These are phyloP conservation scores for Leptestheria dahalacensis DNA, from an alignment of 1,140 invertebrate genomes.

Conservation along the genomic window DNA sequence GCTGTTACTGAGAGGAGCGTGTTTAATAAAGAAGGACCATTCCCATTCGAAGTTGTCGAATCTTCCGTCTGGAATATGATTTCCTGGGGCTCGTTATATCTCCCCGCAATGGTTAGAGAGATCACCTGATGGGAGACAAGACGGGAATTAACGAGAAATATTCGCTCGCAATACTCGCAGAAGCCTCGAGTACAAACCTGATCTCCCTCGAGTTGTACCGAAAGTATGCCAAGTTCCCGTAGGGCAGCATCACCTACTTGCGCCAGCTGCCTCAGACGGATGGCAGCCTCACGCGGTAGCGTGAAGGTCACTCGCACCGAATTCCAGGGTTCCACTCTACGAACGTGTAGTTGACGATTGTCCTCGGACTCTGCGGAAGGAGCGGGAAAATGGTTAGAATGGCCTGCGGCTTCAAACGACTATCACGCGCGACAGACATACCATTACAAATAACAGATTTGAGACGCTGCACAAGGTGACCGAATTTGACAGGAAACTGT, in stretches of 20 bases:
- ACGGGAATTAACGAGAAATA: background rate
- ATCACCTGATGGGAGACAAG: conserved; percentile 40
- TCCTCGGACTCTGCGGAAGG: conserved; percentile 26
- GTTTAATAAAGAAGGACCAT: background rate
- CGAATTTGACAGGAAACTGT: conserved; percentile 48
- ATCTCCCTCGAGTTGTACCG: conserved; percentile 90
- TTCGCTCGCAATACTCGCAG: background rate
- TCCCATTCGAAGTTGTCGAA: conserved; percentile 19
- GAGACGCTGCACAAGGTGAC: conserved; percentile 46
- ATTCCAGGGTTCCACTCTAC: conserved; percentile 95
- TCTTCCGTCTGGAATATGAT: conserved; percentile 45
- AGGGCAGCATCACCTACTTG: conserved; percentile 73
- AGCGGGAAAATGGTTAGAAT: background rate
- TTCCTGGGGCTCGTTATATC: conserved; percentile 54
- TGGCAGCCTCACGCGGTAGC: conserved; percentile 83
- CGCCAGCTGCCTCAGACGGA: conserved; percentile 72
- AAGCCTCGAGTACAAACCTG: conserved; percentile 41
- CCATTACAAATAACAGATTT: conserved; percentile 50
- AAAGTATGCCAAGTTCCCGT: conserved; percentile 78
- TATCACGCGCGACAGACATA: conserved; percentile 26
- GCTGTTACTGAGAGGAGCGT: background rate
- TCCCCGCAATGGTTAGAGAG: conserved; percentile 65
- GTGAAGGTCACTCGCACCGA: conserved; percentile 92
- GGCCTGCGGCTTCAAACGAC: too few species aligned
- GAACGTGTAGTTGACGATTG: conserved; percentile 38